Conservation (phyloP, 2,888 invertebrate species). For the Orchestes rusci region DNA sequence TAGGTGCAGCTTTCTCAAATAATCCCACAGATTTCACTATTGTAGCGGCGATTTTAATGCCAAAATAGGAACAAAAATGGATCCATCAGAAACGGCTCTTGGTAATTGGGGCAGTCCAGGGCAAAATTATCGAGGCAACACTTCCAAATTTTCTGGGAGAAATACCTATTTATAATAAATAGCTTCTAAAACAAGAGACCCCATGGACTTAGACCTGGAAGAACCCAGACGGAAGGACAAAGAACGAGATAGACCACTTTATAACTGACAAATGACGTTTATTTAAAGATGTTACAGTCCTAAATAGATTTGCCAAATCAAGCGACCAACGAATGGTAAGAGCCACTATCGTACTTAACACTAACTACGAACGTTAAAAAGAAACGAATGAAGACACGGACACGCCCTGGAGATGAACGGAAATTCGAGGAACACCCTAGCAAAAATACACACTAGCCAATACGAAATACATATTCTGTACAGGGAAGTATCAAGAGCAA, state of each 20-base stretch:
- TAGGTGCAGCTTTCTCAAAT: neutral
- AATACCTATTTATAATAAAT: neutral
- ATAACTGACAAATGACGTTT: neutral
- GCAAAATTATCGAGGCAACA: neutral
- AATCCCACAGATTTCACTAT: neutral
- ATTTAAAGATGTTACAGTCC: neutral
- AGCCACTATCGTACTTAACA: conserved; percentile 1
- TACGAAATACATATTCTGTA: neutral
- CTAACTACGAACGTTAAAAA: neutral
- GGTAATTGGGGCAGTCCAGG: neutral
- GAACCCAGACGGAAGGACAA: neutral
- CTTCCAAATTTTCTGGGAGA: neutral
- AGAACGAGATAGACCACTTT: conserved; percentile 1
- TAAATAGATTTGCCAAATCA: conserved; percentile 1
- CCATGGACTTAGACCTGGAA: neutral
- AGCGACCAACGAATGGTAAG: neutral
- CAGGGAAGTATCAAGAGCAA: neutral
- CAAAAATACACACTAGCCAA: neutral
- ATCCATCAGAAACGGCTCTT: neutral
- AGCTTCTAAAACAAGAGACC: neutral
- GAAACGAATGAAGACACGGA: neutral
- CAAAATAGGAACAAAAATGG: neutral
- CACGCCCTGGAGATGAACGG: neutral
- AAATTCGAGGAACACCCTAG: neutral
- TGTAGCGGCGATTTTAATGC: neutral